Percentiles rank a stretch among this genome's conserved stretches.
These are phyloP conservation scores for Anoplolepis gracilipes DNA, from an alignment of 1,140 invertebrate species.

Conservation along the genomic window DNA sequence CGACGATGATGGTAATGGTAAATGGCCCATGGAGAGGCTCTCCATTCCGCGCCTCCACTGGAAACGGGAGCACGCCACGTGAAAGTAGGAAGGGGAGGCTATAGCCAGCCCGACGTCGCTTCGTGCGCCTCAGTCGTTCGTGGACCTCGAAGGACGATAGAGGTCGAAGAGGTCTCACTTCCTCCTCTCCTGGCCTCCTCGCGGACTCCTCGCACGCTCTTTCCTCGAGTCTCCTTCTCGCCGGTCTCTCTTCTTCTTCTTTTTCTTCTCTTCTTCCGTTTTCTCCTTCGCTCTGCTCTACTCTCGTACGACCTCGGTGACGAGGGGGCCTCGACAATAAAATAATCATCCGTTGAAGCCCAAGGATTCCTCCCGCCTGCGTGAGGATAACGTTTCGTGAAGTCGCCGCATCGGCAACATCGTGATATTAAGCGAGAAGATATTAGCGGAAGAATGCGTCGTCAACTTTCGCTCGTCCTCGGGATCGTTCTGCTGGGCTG, in stretches of 20 bases:
- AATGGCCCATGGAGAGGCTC: conserved; percentile 77
- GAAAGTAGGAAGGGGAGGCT: conserved; percentile 85
- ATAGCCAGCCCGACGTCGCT: conserved; percentile 82
- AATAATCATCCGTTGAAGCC: conserved; percentile 40
- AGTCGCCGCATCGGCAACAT: conserved; percentile 33
- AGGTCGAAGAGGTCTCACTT: conserved; percentile 84
- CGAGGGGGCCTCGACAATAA: conserved; percentile 45
- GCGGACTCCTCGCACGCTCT: conserved; percentile 45
- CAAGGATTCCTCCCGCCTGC: not conserved
- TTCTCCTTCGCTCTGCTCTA: conserved; percentile 14
- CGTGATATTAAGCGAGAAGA: conserved; percentile 35
- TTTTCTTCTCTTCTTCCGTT: conserved; percentile 17
- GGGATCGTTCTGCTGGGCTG: conserved; percentile 81
- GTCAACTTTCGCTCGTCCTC: conserved; percentile 75
- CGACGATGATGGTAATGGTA: conserved; percentile 78
- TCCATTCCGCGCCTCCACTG: conserved; percentile 75
- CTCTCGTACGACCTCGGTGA: conserved; percentile 25
- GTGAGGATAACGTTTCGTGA: conserved; percentile 38
- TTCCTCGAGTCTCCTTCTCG: conserved; percentile 43
- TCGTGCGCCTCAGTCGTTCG: conserved; percentile 84
- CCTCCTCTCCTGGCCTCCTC: conserved; percentile 79
- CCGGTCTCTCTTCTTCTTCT: conserved; percentile 25
- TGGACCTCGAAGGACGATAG: conserved; percentile 86
- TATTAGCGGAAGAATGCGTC: conserved; percentile 78
- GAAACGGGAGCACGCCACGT: conserved; percentile 83